Evolutionary conservation across 2,797 vertebrate genomes (phyloP).

Genomic region (Halcyon leucocephala): DNA sequence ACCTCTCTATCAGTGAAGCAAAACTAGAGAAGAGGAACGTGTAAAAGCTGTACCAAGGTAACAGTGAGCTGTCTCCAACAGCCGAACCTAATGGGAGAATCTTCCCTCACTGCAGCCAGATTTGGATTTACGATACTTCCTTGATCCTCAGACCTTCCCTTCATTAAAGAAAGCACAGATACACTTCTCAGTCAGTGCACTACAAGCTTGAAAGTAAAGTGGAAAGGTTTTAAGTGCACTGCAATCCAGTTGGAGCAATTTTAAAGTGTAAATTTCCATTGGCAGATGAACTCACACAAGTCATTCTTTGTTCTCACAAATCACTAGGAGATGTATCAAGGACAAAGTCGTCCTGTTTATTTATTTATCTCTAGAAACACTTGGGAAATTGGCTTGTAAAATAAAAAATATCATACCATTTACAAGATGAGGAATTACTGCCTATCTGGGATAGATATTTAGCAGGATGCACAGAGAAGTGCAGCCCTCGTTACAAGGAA

Average conservation of each 20-base stretch:
- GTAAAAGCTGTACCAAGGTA: background rate
- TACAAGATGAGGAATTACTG: background rate
- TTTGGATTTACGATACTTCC: background rate
- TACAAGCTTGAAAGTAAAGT: conserved; percentile 30
- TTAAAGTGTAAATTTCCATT: conserved; percentile 63
- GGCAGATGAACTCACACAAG: conserved; percentile 30
- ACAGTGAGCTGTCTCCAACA: background rate
- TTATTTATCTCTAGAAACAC: conserved; percentile 32
- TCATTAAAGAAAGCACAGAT: conserved; percentile 26
- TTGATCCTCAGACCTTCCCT: background rate
- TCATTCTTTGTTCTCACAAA: conserved; percentile 55
- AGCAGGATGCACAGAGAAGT: background rate
- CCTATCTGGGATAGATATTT: background rate
- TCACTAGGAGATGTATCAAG: conserved; percentile 10
- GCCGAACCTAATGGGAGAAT: background rate
- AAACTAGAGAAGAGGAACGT: background rate
- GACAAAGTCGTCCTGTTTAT: conserved; percentile 12
- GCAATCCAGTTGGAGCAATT: background rate
- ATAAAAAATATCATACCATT: background rate
- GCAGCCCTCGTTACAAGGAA: background rate
- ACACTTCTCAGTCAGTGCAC: conserved; percentile 21
- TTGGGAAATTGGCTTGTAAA: conserved; percentile 1
- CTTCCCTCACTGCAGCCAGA: background rate
- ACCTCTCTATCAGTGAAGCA: background rate
- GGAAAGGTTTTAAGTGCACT: conserved; percentile 36